Base-by-base conservation (phyloP, 2,113 vertebrate species). In the Psittacula cyanocephala region DNA sequence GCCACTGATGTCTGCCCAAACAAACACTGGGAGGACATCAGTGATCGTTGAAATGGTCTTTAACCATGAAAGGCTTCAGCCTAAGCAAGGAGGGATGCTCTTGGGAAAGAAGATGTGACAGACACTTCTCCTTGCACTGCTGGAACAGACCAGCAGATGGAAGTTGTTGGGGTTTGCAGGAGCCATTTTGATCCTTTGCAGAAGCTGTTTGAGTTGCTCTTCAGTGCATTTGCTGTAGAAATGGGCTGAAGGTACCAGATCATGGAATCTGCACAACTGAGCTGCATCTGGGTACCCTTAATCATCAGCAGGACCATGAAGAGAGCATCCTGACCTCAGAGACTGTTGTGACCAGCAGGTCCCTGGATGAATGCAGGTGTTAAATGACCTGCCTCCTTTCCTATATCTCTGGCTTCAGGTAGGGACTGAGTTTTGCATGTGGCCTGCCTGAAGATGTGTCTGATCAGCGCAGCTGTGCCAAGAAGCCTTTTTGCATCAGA, bases 381-480 rank as follows among this genome's bases (percentile, higher is more conserved):
- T 69, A 35, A 27, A 7, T 13, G 14, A 25, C 24, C 27, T 11
- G 7, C 37, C 33, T 41, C 41, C 69, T 49, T 57, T 64, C 53
- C 72, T 67, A 1, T 3, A 0, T 12, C 47, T 55, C 41, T 47
- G 46, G 25, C 15, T 52, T 69, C 53, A 62, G 57, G 71, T 63
- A 72, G 15, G 23, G 62, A 35, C 33, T 14, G 53, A 49, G 47
- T 72, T 75, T 69, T 77, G 49, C 20, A 13, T 25, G 27, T 47
- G 60, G 2, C n/a, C 8, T 25, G 25, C n/a, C 37, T 43, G n/a
- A 55, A 79, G 83, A 63, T n/a, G n/a, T n/a, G n/a, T 72, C 77
- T 31, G 1, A 31, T 19, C 19, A 4, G 39, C 17, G 3, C 14
- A 2, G 46, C 72, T 3, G 0, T 13, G 46, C 29, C 0, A 0